Evolutionary conservation across 2,113 vertebrate species (phyloP).

Genomic region (Tachysurus fulvidraco): DNA sequence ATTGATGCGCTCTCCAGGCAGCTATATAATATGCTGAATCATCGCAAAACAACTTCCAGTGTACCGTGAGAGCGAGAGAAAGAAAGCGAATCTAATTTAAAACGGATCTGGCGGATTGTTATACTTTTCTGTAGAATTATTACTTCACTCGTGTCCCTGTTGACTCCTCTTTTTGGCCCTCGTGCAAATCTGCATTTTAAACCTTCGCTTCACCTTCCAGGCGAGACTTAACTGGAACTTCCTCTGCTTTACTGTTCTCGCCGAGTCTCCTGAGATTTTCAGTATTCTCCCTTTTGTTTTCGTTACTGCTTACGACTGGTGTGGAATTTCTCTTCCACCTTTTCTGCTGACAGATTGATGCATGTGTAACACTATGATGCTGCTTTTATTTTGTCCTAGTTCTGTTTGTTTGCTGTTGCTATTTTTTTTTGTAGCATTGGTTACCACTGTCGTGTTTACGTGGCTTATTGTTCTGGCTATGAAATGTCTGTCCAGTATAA

Average conservation of each 20-base stretch:
- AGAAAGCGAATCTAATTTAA: constrained; percentile 42
- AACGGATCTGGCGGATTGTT: constrained; percentile 1
- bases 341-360: neutral
- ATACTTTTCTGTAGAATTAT: constrained; percentile 40
- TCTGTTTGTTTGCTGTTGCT: neutral
- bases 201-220: neutral
- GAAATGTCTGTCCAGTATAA: neutral
- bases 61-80: constrained; percentile 20
- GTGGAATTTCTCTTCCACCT: neutral
- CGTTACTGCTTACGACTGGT: neutral
- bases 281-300: neutral
- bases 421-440: neutral
- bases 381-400: neutral
- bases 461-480: neutral
- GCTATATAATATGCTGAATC: constrained; percentile 24
- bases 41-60: constrained; percentile 10
- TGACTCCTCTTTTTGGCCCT: constrained; percentile 22
- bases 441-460: neutral
- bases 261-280: neutral
- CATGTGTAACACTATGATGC: neutral
- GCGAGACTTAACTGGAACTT: neutral
- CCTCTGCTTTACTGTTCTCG: neutral
- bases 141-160: constrained; percentile 8
- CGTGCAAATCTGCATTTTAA: neutral
- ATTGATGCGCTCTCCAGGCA: constrained; percentile 28